Conservation (phyloP, 2,888 invertebrate species). For the Schizotus pectinicornis region DNA sequence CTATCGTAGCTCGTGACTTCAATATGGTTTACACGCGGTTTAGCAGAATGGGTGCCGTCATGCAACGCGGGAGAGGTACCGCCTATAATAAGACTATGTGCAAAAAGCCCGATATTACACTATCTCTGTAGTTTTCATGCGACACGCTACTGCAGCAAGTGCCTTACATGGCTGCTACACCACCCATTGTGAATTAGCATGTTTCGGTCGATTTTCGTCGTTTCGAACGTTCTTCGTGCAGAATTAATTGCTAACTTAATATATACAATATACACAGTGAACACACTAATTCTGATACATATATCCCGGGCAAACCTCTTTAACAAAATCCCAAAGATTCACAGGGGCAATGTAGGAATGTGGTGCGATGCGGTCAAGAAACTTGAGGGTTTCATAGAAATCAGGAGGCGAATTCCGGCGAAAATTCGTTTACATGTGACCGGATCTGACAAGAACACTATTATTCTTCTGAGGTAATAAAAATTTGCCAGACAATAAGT, state of each 20-base stretch:
- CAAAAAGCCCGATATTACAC: constrained; percentile 24
- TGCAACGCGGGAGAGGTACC: constrained; percentile 29
- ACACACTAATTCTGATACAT: too few species aligned
- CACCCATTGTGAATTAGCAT: constrained; percentile 34
- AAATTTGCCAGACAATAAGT: constrained; percentile 50
- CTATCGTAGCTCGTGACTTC: constrained; percentile 35
- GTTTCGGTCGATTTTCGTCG: constrained; percentile 26
- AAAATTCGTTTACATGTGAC: background rate
- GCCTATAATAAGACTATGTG: constrained; percentile 11
- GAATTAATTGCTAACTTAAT: too few species aligned
- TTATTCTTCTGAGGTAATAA: constrained; percentile 40
- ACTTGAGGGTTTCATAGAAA: too few species aligned
- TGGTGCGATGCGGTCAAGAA: too few species aligned
- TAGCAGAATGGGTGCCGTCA: constrained; percentile 36
- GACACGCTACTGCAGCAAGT: constrained; percentile 29
- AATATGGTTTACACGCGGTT: constrained; percentile 41
- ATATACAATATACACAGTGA: too few species aligned
- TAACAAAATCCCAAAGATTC: too few species aligned
- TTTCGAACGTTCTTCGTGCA: too few species aligned
- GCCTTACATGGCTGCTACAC: constrained; percentile 33
- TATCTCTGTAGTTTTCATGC: constrained; percentile 26
- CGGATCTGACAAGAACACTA: background rate
- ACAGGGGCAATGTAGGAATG: too few species aligned
- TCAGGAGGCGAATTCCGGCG: too few species aligned
- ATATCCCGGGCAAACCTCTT: too few species aligned